These are phyloP conservation scores for Dryocosmus kuriphilus DNA, from an alignment of 2,888 invertebrate genomes.

Conservation along the genomic window DNA sequence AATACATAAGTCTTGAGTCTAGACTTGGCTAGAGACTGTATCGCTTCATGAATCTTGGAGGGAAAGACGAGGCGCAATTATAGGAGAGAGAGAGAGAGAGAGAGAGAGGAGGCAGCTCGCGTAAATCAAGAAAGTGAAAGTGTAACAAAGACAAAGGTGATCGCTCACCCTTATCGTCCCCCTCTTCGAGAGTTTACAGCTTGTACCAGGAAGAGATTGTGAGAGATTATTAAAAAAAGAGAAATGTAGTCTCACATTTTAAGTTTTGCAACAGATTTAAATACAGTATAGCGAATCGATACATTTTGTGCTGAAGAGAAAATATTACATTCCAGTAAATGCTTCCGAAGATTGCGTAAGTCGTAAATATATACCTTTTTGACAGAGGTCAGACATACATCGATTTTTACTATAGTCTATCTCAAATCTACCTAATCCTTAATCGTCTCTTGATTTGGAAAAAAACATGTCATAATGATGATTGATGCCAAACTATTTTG, in stretches of 20 bases:
- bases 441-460: no score
- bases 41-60: constrained; percentile 59
- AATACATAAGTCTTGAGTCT: constrained; percentile 58
- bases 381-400: no score
- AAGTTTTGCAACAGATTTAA: background rate
- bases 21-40: constrained; percentile 70
- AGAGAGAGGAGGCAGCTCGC: constrained; percentile 25
- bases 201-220: constrained; percentile 7
- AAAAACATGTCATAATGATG: no score
- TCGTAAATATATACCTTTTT: no score
- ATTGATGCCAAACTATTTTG: no score
- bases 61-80: constrained; percentile 28
- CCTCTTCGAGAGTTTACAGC: background rate
- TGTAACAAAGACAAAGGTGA: background rate
- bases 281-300: background rate
- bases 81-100: no score
- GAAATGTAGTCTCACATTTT: background rate
- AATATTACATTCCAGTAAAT: background rate
- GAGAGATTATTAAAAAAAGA: constrained; percentile 7
- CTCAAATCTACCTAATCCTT: no score
- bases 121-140: constrained; percentile 7
- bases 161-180: constrained; percentile 7
- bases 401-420: no score
- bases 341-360: no score
- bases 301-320: background rate